A percentile compares a stretch with the other conserved stretches of the same genome.
Conservation (phyloP, 1,140 invertebrate genomes). For the Atta cephalotes region DNA sequence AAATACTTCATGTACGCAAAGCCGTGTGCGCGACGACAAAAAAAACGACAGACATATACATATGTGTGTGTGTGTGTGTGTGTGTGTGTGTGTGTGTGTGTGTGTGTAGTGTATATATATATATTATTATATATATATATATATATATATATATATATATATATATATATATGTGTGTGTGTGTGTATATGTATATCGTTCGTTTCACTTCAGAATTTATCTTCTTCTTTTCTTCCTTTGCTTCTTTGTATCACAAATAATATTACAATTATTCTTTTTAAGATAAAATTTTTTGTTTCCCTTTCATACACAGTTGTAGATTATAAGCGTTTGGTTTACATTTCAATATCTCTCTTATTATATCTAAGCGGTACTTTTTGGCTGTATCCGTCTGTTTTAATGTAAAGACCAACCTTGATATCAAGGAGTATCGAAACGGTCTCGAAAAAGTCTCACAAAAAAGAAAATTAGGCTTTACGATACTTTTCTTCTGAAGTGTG, state of each 20-base stretch:
- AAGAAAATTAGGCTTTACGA: constrained; percentile 51
- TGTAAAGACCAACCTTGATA: constrained; percentile 57
- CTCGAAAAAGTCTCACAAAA: constrained; percentile 56
- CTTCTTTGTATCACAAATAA: constrained; percentile 79
- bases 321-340: constrained; percentile 81
- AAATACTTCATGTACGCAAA: constrained; percentile 68
- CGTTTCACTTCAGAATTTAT: constrained; percentile 59
- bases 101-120: not conserved
- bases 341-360: constrained; percentile 70
- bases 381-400: constrained; percentile 70
- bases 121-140: not conserved
- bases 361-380: constrained; percentile 71
- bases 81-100: not conserved
- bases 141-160: no score
- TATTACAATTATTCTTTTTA: constrained; percentile 77
- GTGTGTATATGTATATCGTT: not conserved
- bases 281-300: constrained; percentile 79
- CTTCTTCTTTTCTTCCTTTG: constrained; percentile 51
- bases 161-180: not conserved
- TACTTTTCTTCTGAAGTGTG: constrained; percentile 53
- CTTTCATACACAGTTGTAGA: constrained; percentile 78
- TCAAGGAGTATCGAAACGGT: constrained; percentile 42
- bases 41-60: constrained; percentile 57
- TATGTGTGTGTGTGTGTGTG: not conserved
- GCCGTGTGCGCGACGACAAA: constrained; percentile 43